Conservation (phyloP, 2,888 invertebrate genomes). For the Empis stercorea region DNA sequence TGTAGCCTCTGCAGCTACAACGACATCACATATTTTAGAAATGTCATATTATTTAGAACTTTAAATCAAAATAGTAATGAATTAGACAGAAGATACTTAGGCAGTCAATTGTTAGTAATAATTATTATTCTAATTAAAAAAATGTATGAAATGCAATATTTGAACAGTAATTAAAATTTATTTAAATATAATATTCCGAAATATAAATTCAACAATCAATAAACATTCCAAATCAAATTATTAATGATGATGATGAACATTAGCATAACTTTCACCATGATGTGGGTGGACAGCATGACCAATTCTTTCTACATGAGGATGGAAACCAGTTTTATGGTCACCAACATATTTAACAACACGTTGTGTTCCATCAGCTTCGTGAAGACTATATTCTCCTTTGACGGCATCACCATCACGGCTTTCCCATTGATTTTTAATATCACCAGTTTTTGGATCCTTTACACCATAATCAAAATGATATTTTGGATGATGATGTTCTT, state of each 20-base stretch:
- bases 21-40: too few species aligned
- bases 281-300: conserved; percentile 29
- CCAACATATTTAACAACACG: conserved; percentile 39
- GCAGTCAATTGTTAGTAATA: too few species aligned
- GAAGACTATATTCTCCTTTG: conserved; percentile 37
- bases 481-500: conserved; percentile 31
- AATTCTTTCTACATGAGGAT: conserved; percentile 39
- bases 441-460: conserved; percentile 39
- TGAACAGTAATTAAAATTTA: too few species aligned
- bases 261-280: conserved; percentile 6
- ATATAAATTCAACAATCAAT: too few species aligned
- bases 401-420: conserved; percentile 41
- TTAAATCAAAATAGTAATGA: too few species aligned
- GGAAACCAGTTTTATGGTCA: conserved; percentile 39
- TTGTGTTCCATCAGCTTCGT: conserved; percentile 39
- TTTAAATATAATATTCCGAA: too few species aligned
- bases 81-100: too few species aligned
- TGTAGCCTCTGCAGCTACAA: too few species aligned
- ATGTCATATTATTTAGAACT: too few species aligned
- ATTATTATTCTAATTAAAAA: too few species aligned
- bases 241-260: conserved; percentile 1
- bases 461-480: conserved; percentile 39
- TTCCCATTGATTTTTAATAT: conserved; percentile 39
- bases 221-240: too few species aligned
- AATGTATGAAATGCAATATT: too few species aligned